Evolutionary conservation across 2,797 vertebrate species (phyloP).

Genomic region (Odontamblyopus rebecca): DNA sequence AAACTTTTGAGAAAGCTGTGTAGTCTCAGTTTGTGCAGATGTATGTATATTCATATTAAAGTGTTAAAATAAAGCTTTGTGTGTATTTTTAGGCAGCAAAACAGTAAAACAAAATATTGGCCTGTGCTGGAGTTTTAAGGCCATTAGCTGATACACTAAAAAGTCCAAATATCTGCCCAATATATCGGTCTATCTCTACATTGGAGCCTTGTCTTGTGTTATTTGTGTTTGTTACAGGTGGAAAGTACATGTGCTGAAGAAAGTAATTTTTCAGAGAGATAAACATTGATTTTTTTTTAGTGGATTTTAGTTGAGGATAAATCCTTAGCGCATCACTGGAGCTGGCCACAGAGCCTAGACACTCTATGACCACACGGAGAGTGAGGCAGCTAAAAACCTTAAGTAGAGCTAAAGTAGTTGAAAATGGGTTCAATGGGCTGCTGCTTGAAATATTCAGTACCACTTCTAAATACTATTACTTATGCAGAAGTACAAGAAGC

Average conservation of each 20-base stretch:
- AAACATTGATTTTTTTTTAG: slow-evolving; percentile 5
- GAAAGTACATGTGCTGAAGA: background rate
- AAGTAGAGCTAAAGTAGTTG: slow-evolving; percentile 28
- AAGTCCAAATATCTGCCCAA: no score
- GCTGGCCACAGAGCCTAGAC: background rate
- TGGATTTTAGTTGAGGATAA: background rate
- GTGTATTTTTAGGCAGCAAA: no score
- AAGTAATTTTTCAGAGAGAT: background rate
- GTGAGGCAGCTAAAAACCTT: slow-evolving; percentile 4
- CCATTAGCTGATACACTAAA: no score
- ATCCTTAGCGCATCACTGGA: background rate
- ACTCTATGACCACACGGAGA: background rate
- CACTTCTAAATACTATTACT: background rate
- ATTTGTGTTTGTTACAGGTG: no score
- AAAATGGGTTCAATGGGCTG: slow-evolving; percentile 44
- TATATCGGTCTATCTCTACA: no score
- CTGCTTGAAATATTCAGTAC: background rate
- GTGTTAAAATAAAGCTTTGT: no score
- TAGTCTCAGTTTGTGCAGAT: no score
- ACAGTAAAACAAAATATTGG: no score
- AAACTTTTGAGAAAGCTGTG: no score
- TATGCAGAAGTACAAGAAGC: background rate
- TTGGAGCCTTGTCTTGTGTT: no score
- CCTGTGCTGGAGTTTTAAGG: no score
- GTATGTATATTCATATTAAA: no score